These are phyloP conservation scores for Amphiprion ocellaris DNA, from an alignment of 2,113 vertebrate species.

Conservation along the genomic window DNA sequence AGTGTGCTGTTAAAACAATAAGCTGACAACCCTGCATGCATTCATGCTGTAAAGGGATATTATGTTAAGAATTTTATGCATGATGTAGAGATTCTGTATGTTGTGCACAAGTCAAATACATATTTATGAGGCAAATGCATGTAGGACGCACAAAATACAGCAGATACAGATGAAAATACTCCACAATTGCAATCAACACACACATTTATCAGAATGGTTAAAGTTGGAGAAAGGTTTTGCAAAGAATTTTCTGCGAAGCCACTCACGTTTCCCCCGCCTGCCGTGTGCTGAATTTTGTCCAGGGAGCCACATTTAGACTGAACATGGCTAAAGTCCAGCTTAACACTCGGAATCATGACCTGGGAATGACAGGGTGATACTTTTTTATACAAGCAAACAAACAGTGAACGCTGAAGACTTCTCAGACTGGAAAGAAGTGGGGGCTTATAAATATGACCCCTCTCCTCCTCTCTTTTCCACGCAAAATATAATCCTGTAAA, in stretches of 20 bases:
- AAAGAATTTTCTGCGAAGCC: slow-evolving; percentile 3
- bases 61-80: neutral
- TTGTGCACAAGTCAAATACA: neutral
- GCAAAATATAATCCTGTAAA: slow-evolving; percentile 42
- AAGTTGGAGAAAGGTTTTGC: neutral
- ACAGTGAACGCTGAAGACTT: neutral
- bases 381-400: slow-evolving; percentile 28
- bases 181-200: slow-evolving; percentile 1
- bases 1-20: slow-evolving; percentile 17
- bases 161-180: slow-evolving; percentile 6
- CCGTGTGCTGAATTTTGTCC: slow-evolving; percentile 77
- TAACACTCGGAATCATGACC: slow-evolving; percentile 85
- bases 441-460: slow-evolving; percentile 24
- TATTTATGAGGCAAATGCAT: neutral
- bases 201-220: neutral
- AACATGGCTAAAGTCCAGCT: slow-evolving; percentile 84
- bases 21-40: slow-evolving; percentile 6
- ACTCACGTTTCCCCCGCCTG: slow-evolving; percentile 83
- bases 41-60: slow-evolving; percentile 6
- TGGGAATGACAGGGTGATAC: slow-evolving; percentile 65
- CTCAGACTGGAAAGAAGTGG: neutral
- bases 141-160: slow-evolving; percentile 11
- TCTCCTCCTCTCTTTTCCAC: neutral
- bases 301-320: slow-evolving; percentile 84
- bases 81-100: slow-evolving; percentile 1